phyloP scores from a whole-genome alignment of 2,113 vertebrate species.

The Hemibagrus wyckioides region DNA sequence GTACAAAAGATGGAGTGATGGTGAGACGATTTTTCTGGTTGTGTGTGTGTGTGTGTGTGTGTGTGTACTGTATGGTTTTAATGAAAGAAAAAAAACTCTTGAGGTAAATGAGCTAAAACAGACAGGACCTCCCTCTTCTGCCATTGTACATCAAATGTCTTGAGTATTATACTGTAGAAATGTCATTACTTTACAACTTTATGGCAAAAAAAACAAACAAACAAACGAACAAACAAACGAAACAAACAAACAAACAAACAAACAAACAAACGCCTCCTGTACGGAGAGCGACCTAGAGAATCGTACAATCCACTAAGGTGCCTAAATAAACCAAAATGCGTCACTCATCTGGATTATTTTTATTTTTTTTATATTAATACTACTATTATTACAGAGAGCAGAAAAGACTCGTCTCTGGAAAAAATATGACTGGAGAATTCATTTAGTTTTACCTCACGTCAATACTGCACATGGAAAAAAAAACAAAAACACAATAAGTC shows the following conservation, averaged over 20 bases:
- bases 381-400: slow-evolving; percentile 90
- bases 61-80: slow-evolving; percentile 73
- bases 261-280: slow-evolving; percentile 78
- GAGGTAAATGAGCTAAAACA: slow-evolving; percentile 99
- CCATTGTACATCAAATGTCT: slow-evolving; percentile 78
- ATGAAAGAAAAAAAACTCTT: slow-evolving; percentile 93
- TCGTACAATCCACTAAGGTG: slow-evolving; percentile 83
- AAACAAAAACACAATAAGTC: slow-evolving; percentile 75
- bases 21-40: slow-evolving; percentile 76
- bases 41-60: slow-evolving; percentile 11
- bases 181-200: slow-evolving; percentile 81
- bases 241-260: background rate
- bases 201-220: slow-evolving; percentile 72
- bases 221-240: background rate
- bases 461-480: slow-evolving; percentile 92
- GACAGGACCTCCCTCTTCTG: slow-evolving; percentile 85
- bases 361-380: slow-evolving; percentile 85
- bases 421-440: slow-evolving; percentile 89
- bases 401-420: slow-evolving; percentile 78
- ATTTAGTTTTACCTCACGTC: slow-evolving; percentile 96
- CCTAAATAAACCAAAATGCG: slow-evolving; percentile 81
- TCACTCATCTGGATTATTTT: slow-evolving; percentile 80
- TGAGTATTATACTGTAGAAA: slow-evolving; percentile 81
- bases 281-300: slow-evolving; percentile 76
- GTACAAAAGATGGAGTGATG: slow-evolving; percentile 99